Percentiles rank a stretch among this genome's conserved stretches.
phyloP scores from a whole-genome alignment of 2,888 invertebrate species.

The Clivina fossor region DNA sequence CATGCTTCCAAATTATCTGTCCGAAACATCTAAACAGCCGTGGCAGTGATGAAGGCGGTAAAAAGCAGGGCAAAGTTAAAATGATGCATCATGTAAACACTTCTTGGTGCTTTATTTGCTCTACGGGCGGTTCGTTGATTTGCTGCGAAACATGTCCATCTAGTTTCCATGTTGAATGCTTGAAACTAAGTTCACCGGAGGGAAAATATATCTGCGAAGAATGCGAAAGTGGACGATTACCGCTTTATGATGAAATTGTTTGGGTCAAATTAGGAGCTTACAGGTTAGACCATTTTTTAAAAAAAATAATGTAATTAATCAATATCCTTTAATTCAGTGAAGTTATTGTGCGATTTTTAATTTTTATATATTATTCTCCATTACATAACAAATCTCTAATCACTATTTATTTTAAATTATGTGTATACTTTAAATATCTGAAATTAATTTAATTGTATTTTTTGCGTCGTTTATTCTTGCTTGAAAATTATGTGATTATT shows the following conservation, averaged over 20 bases:
- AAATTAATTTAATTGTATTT: too few relatives aligned
- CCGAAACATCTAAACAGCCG: conserved; percentile 67
- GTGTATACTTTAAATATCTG: too few relatives aligned
- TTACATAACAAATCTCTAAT: too few relatives aligned
- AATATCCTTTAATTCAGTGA: too few relatives aligned
- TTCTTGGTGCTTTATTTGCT: conserved; percentile 92
- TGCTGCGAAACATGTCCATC: conserved; percentile 95
- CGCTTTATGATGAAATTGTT: conserved; percentile 89
- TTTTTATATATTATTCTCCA: too few relatives aligned
- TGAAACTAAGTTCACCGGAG: conserved; percentile 69
- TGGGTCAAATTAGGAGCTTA: conserved; percentile 88
- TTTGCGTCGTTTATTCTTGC: too few relatives aligned
- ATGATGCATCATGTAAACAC: conserved; percentile 73
- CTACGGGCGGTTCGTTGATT: conserved; percentile 80
- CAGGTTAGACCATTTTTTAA: conserved; percentile 32
- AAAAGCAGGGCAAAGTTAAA: conserved; percentile 33
- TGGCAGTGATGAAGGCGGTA: conserved; percentile 21
- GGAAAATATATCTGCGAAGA: conserved; percentile 84
- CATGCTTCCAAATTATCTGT: conserved; percentile 79
- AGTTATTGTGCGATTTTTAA: too few relatives aligned
- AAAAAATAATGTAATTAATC: too few relatives aligned
- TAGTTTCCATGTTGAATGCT: conserved; percentile 86
- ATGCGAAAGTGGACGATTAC: conserved; percentile 83
- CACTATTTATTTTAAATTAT: too few relatives aligned
- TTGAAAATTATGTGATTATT: too few relatives aligned